These are phyloP conservation scores for Smutsia temminckii DNA, from an alignment of 2,797 vertebrate species.

Conservation along the genomic window DNA sequence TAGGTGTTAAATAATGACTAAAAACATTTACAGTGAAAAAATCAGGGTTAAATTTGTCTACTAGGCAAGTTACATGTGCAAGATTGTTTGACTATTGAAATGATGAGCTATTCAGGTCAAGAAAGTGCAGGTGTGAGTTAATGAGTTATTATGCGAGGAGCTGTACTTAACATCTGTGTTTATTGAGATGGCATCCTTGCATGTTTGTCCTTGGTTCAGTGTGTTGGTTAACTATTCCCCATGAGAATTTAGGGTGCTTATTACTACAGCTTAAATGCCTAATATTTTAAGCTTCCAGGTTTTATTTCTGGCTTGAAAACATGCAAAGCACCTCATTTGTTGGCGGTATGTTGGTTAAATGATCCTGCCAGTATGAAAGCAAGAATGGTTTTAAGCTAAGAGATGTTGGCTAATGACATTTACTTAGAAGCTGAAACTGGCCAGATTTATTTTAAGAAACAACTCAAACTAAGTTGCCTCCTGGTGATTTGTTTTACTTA, in stretches of 20 bases:
- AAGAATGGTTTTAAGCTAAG: not conserved
- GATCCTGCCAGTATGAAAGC: not conserved
- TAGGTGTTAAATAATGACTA: not conserved
- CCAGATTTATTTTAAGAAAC: conserved; percentile 34
- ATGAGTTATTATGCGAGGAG: not conserved
- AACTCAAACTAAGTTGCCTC: conserved; percentile 5
- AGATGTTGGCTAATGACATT: not conserved
- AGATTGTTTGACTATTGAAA: conserved; percentile 38
- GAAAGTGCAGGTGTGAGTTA: conserved; percentile 51
- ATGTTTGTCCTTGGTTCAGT: conserved; percentile 36
- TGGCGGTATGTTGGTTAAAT: not conserved
- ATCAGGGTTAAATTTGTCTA: conserved; percentile 26
- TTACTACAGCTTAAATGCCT: conserved; percentile 26
- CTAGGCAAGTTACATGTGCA: not conserved
- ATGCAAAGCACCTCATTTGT: not conserved
- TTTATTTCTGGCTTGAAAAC: conserved; percentile 45
- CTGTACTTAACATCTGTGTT: not conserved
- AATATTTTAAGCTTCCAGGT: not conserved
- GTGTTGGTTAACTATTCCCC: conserved; percentile 43
- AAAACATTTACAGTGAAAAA: conserved; percentile 10
- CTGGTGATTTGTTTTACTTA: conserved; percentile 33
- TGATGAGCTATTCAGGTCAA: conserved; percentile 46
- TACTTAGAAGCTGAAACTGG: not conserved
- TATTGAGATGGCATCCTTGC: not conserved
- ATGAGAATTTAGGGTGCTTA: not conserved